These are phyloP conservation scores for Gymnosoma rotundatum DNA, from an alignment of 2,888 invertebrate species.

Conservation along the genomic window DNA sequence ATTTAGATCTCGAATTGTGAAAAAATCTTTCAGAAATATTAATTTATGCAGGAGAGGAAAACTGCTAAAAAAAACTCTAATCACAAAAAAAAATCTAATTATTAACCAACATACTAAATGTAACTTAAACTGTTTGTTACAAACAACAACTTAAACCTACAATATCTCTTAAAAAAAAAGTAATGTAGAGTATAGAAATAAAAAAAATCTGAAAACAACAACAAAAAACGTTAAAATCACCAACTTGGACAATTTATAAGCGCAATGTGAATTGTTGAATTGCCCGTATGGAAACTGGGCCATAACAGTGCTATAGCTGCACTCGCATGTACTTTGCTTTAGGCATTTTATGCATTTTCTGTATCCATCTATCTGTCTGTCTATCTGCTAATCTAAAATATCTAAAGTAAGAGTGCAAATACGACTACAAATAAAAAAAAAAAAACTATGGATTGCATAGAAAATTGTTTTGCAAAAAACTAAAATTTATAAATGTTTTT, in stretches of 20 bases:
- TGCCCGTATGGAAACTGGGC: slow-evolving; percentile 68
- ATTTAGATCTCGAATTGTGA: too few relatives aligned
- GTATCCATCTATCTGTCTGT: slow-evolving; percentile 50
- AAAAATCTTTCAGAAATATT: too few relatives aligned
- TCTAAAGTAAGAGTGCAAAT: slow-evolving; percentile 9
- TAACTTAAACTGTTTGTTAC: background rate
- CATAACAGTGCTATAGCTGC: slow-evolving; percentile 56
- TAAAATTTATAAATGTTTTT: slow-evolving; percentile 23
- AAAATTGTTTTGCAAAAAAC: slow-evolving; percentile 3
- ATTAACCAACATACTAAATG: too few relatives aligned
- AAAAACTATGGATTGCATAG: slow-evolving; percentile 34
- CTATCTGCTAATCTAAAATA: slow-evolving; percentile 38
- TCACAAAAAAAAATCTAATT: too few relatives aligned
- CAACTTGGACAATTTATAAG: slow-evolving; percentile 70
- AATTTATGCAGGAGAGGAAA: too few relatives aligned
- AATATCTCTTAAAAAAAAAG: background rate
- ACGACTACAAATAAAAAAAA: background rate
- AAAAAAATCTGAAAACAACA: slow-evolving; percentile 4
- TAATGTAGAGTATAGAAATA: slow-evolving; percentile 21
- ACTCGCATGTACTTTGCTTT: slow-evolving; percentile 44
- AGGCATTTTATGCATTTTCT: slow-evolving; percentile 50
- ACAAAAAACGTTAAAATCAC: slow-evolving; percentile 41
- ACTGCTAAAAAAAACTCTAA: too few relatives aligned
- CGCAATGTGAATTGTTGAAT: slow-evolving; percentile 66
- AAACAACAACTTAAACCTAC: background rate